Base-by-base conservation (phyloP, 2,888 invertebrate species). In the Halictus ligatus region DNA sequence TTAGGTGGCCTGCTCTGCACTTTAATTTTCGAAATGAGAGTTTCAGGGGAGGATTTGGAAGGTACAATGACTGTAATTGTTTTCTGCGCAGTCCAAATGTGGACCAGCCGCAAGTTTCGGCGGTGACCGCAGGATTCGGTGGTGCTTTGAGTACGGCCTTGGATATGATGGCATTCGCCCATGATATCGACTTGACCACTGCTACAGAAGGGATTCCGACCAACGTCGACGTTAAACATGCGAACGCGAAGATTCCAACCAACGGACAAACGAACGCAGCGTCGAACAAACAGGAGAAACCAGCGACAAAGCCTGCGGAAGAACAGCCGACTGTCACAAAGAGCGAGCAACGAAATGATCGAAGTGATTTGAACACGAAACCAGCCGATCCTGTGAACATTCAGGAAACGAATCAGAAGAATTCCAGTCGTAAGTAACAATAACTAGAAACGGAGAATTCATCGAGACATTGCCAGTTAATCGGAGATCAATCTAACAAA, bases 141-240 rank as follows among this genome's bases (percentile, higher is more conserved):
- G 96, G 96, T 50, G 97, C 97, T 0, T 95, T 98, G 72, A 97
- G 97, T 6, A 97, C 97, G 21, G 98, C 98, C 1, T 96, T 98
- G 80, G 98, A 98, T 93, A 98, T 98, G 88, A 97, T 98, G 96
- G 97, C 98, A 0, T 98, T 98, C 95, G 97, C 98, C 15, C 97
- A 97, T 90, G 98, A 98, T 93, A 95, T 97, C 82, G 97, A 97
- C 89, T 94, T 97, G 88, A 93, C 94, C 78, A 80, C 91, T 77
- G 93, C 94, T 69, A 88, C 91, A 1, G 92, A 83, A 91, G 93
- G 90, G 90, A 94, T 90, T 91, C 93, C 90, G 88, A 94, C 72
- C 58, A 87, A 85, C 58, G 69, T 83, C 87, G 92, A 92, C 75
- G 84, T 76, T 76, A 92, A 88, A 81, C 91, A 84, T 74, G 81